Evolutionary conservation across 2,888 invertebrate genomes (phyloP), one percentile per base, ranked within the genome.

Genomic region (Dolomedes plantarius): DNA sequence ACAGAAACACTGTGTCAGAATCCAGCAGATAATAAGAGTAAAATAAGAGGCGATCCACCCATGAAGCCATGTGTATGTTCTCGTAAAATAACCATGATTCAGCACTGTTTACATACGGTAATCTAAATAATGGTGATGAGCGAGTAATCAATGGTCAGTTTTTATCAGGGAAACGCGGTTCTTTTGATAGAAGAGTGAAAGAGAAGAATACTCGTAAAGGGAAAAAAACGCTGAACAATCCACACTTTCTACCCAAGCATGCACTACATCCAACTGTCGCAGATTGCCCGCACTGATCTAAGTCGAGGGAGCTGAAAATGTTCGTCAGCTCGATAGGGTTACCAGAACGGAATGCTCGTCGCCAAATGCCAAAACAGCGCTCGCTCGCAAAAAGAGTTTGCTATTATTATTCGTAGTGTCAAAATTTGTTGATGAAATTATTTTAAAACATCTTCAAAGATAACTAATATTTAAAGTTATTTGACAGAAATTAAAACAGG

Each of bases 241-340:
- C n/a, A n/a, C n/a, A n/a, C n/a, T n/a, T n/a, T n/a, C 36, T 7
- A 36, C 36, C 7, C 36, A 9, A 7, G 36, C 9, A 36, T 7
- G 7, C 9, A 5, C 36, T 7, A 36, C 41, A 69, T 1, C 41
- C 28, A 11, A 13, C 41, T 3, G 19, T 9, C 41, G 69, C 41
- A n/a, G 41, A n/a, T 31, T 32, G 28, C 28, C 69, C 39, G 69
- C 69, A 41, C 69, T 27, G 36, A 23, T 69, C 69, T 69, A 13
- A 29, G 23, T 29, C n/a, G 56, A 56, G 1, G 31, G 65, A 65
- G 31, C 29, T 2, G 65, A 29, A n/a, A n/a, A 29, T 65, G 65
- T 28, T 65, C 65, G 65, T 65, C n/a, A 19, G 65, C 31, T 65
- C 16, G 19, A 6, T 65, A 65, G 65, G 65, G 65, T 65, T 65